Percentiles rank a stretch among this genome's conserved stretches.
Evolutionary conservation across 2,888 invertebrate genomes (phyloP).

Genomic region (Gortyna flavago): DNA sequence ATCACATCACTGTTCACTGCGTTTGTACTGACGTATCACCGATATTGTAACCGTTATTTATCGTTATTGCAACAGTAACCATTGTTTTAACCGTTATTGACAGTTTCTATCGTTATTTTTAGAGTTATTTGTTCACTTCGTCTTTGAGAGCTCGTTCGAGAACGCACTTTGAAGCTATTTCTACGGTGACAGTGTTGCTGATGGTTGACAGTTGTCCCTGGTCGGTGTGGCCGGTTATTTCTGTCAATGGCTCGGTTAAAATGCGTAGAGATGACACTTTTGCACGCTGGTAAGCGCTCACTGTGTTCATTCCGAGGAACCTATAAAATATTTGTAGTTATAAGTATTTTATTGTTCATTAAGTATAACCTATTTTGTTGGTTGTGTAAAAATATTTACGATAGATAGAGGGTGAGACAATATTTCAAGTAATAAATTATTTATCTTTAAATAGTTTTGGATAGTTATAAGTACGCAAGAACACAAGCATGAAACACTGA

Average conservation of each 20-base stretch:
- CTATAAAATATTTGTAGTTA: conserved; percentile 83
- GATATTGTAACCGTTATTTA: conserved; percentile 44
- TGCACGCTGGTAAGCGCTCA: conserved; percentile 97
- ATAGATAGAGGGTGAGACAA: too few species aligned
- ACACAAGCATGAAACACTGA: not conserved
- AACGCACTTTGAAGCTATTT: conserved; percentile 84
- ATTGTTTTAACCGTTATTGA: too few species aligned
- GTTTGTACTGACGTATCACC: conserved; percentile 67
- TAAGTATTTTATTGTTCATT: not conserved
- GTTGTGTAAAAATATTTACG: not conserved
- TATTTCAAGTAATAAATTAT: not conserved
- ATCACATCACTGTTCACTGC: conserved; percentile 68
- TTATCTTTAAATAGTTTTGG: not conserved
- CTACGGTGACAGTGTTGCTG: conserved; percentile 88
- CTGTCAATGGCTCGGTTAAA: conserved; percentile 76
- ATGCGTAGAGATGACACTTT: conserved; percentile 96
- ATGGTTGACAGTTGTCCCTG: conserved; percentile 84
- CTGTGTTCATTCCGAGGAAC: conserved; percentile 96
- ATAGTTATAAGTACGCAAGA: not conserved
- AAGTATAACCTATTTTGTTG: not conserved
- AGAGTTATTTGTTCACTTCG: conserved; percentile 74
- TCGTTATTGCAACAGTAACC: conserved; percentile 30
- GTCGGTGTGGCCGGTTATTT: conserved; percentile 65
- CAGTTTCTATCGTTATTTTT: conserved; percentile 29
- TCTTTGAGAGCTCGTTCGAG: conserved; percentile 85